Evolutionary conservation across 2,797 vertebrate species (phyloP).

Genomic region (Anguilla megastoma): DNA sequence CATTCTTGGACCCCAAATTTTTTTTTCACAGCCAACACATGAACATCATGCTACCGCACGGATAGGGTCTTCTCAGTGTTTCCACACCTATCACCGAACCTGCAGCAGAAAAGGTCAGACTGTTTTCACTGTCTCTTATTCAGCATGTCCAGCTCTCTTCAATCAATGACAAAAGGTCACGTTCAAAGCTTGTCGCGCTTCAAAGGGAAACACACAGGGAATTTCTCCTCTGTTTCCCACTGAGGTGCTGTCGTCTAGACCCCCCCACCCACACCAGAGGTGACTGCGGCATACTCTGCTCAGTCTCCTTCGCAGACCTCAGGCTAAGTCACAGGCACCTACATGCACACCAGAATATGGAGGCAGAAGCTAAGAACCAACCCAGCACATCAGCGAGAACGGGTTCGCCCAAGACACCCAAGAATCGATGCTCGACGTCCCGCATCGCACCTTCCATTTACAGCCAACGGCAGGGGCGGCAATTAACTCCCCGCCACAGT

Average conservation of each 20-base stretch:
- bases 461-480: background rate
- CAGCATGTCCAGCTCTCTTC: conserved; percentile 35
- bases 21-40: conserved; percentile 1
- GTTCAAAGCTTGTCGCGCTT: conserved; percentile 52
- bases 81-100: background rate
- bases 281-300: background rate
- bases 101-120: conserved; percentile 31
- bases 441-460: background rate
- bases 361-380: background rate
- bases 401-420: background rate
- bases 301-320: background rate
- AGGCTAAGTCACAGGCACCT: background rate
- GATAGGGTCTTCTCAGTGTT: background rate
- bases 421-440: background rate
- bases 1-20: background rate
- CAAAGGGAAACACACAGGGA: conserved; percentile 47
- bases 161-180: conserved; percentile 52
- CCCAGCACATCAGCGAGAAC: conserved; percentile 7
- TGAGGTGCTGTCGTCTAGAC: background rate
- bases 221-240: conserved; percentile 8
- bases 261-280: background rate
- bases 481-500: background rate
- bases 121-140: conserved; percentile 20
- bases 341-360: background rate
- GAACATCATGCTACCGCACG: conserved; percentile 5